These are phyloP conservation scores for Tortricodes alternella DNA, from an alignment of 2,888 invertebrate genomes.

Conservation along the genomic window DNA sequence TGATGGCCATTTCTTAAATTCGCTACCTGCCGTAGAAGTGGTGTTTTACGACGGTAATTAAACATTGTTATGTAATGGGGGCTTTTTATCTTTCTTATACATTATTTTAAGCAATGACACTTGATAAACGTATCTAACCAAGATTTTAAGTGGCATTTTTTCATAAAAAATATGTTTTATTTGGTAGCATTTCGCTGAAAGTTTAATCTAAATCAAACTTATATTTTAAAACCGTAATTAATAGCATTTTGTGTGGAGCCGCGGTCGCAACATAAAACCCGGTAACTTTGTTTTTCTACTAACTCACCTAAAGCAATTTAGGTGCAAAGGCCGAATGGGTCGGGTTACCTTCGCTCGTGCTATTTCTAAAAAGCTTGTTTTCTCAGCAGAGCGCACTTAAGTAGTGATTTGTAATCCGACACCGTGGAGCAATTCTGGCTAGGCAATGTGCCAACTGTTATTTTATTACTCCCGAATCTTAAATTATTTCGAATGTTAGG, in stretches of 20 bases:
- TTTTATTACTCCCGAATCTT: slow-evolving; percentile 35
- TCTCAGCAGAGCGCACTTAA: slow-evolving; percentile 76
- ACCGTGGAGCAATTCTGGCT: slow-evolving; percentile 58
- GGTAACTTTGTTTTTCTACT: slow-evolving; percentile 65
- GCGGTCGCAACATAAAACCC: slow-evolving; percentile 49
- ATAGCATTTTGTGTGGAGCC: slow-evolving; percentile 43
- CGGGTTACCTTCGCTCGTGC: slow-evolving; percentile 63
- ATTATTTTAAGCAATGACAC: no score
- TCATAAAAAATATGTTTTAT: no score
- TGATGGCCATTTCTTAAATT: no score
- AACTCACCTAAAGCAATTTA: slow-evolving; percentile 74
- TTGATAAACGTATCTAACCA: no score
- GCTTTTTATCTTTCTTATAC: no score
- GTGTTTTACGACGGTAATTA: no score
- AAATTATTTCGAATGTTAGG: not conserved
- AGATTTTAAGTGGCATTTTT: no score
- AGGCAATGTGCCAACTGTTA: slow-evolving; percentile 69
- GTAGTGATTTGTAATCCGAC: slow-evolving; percentile 70
- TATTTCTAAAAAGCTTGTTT: slow-evolving; percentile 81
- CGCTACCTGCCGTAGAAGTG: no score
- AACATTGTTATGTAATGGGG: no score
- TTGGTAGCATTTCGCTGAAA: no score
- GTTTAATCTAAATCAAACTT: slow-evolving; percentile 40
- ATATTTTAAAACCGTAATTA: slow-evolving; percentile 42
- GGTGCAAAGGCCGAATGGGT: slow-evolving; percentile 71